phyloP scores from a whole-genome alignment of 2,888 invertebrate species.

The Pheosia tremula region DNA sequence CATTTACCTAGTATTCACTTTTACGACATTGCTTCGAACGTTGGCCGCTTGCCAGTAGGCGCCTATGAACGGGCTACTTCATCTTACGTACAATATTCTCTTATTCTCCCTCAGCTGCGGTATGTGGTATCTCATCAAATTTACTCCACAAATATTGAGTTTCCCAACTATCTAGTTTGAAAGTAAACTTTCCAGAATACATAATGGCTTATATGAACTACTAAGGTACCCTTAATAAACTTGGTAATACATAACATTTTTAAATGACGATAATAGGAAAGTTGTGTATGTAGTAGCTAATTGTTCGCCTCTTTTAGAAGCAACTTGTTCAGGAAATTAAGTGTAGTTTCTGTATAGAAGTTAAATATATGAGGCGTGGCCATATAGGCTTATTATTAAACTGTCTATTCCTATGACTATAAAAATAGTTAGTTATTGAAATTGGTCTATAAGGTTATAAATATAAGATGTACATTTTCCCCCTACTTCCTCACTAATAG shows the following conservation, averaged over 20 bases:
- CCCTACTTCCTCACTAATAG: constrained; percentile 53
- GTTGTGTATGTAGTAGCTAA: neutral
- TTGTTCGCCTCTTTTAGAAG: constrained; percentile 8
- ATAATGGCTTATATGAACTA: neutral
- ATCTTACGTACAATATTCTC: constrained; percentile 40
- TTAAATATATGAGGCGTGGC: constrained; percentile 6
- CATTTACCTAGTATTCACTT: constrained; percentile 26
- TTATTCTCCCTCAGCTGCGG: constrained; percentile 32
- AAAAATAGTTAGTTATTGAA: constrained; percentile 16
- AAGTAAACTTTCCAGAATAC: constrained; percentile 14
- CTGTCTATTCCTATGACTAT: constrained; percentile 12
- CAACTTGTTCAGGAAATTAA: constrained; percentile 9
- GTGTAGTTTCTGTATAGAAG: constrained; percentile 12
- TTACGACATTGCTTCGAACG: constrained; percentile 31
- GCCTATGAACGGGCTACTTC: constrained; percentile 44
- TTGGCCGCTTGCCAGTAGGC: constrained; percentile 43
- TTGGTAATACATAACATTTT: no score
- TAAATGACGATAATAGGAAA: neutral
- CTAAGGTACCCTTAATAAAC: neutral
- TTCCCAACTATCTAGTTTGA: constrained; percentile 15
- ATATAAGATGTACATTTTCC: constrained; percentile 42
- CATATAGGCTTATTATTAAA: constrained; percentile 14
- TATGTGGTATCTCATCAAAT: constrained; percentile 30
- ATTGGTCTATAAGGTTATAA: constrained; percentile 31
- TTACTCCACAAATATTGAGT: constrained; percentile 14